A percentile compares a stretch with the other conserved stretches of the same genome.
Conservation (phyloP, 23 tunicate genomes). For the Ascidia mentula region DNA sequence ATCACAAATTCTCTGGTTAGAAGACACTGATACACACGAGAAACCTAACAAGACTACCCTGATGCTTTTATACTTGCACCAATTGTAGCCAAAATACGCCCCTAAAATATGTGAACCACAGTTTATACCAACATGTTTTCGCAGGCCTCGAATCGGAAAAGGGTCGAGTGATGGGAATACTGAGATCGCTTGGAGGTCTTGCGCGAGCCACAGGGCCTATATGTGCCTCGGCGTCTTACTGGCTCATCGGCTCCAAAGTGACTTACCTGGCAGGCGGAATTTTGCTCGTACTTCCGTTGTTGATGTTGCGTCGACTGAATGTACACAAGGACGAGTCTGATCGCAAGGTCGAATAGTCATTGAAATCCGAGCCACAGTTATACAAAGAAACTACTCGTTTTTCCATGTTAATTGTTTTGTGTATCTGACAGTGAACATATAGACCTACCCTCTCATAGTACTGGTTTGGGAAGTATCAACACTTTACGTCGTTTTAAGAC, state of each 20-base stretch:
- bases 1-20: too few species aligned
- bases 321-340: neutral
- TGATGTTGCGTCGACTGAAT: slow-evolving; percentile 8
- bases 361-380: too few species aligned
- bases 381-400: too few species aligned
- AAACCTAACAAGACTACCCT: too few species aligned
- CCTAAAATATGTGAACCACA: neutral
- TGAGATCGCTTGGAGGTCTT: slow-evolving; percentile 92
- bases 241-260: slow-evolving; percentile 72
- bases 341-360: neutral
- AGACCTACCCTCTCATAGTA: too few species aligned
- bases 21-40: too few species aligned
- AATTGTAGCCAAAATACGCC: too few species aligned
- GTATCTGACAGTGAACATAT: too few species aligned
- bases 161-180: slow-evolving; percentile 94
- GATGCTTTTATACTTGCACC: too few species aligned
- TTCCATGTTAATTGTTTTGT: too few species aligned
- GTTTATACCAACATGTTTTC: neutral
- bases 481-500: too few species aligned
- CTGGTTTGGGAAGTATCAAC: too few species aligned
- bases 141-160: slow-evolving; percentile 84
- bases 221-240: slow-evolving; percentile 71
- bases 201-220: slow-evolving; percentile 95
- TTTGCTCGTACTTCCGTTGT: slow-evolving; percentile 62
- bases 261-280: slow-evolving; percentile 87